These are phyloP conservation scores for Bombus balteatus DNA, from an alignment of 1,140 invertebrate species.

Conservation along the genomic window DNA sequence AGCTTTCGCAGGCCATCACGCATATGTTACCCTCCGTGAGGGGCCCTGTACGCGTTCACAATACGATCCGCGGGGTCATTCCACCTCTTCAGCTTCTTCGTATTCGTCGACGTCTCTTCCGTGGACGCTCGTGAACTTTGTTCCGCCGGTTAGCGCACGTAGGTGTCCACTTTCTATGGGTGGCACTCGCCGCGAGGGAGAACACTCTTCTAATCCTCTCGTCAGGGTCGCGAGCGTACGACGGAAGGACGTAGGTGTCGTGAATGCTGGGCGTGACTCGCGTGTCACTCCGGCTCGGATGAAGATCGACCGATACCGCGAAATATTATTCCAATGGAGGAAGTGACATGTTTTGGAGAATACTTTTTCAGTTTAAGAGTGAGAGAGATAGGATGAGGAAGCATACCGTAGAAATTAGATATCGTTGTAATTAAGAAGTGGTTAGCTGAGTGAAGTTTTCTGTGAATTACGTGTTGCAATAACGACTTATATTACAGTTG, in stretches of 20 bases:
- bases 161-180: constrained; percentile 20
- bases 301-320: constrained; percentile 27
- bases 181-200: neutral
- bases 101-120: constrained; percentile 53
- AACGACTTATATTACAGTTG: neutral
- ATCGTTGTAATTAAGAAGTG: no score
- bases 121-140: constrained; percentile 56
- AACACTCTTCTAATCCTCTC: neutral
- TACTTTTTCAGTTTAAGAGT: neutral
- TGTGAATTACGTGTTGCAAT: neutral
- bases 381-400: no score
- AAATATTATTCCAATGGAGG: neutral
- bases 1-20: constrained; percentile 77
- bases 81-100: constrained; percentile 61
- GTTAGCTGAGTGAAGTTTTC: neutral
- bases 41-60: constrained; percentile 62
- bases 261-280: constrained; percentile 46
- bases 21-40: constrained; percentile 75
- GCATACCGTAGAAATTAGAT: neutral
- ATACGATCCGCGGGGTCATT: constrained; percentile 70
- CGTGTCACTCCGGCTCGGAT: constrained; percentile 8
- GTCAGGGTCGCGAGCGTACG: constrained; percentile 34
- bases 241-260: constrained; percentile 46
- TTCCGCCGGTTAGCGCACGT: constrained; percentile 30
- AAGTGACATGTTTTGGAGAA: neutral